Percentiles rank a stretch among this genome's conserved stretches.
These are phyloP conservation scores for Telmatherina bonti DNA, from an alignment of 2,797 vertebrate genomes.

Conservation along the genomic window DNA sequence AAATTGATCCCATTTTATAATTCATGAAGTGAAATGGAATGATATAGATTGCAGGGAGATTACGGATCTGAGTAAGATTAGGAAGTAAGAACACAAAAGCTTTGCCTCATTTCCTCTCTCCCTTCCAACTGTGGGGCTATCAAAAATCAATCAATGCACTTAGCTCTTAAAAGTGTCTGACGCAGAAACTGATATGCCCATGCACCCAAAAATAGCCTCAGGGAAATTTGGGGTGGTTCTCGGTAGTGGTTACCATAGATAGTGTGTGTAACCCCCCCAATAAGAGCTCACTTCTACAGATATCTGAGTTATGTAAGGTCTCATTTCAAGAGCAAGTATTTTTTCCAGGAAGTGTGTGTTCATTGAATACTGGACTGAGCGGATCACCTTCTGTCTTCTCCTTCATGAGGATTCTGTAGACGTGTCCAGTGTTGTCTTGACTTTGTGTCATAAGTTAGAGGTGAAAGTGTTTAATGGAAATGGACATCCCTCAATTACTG, in stretches of 20 bases:
- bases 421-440: constrained; percentile 61
- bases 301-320: constrained; percentile 52
- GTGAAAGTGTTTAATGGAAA: constrained; percentile 76
- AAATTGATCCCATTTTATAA: constrained; percentile 80
- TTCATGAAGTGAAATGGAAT: constrained; percentile 75
- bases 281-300: constrained; percentile 14
- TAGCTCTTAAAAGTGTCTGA: constrained; percentile 81
- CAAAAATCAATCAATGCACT: constrained; percentile 84
- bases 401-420: constrained; percentile 42
- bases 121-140: constrained; percentile 72
- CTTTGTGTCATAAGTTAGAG: constrained; percentile 61
- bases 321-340: constrained; percentile 54
- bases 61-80: constrained; percentile 76
- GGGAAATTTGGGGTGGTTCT: constrained; percentile 44
- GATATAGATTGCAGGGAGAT: constrained; percentile 77
- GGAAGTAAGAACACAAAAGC: constrained; percentile 76
- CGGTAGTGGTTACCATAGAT: constrained; percentile 30
- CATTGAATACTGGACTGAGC: constrained; percentile 37
- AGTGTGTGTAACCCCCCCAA: constrained; percentile 26
- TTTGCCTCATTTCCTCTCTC: constrained; percentile 69
- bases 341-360: constrained; percentile 56
- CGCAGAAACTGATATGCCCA: constrained; percentile 72
- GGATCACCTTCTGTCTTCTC: constrained; percentile 35
- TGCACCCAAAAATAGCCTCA: constrained; percentile 72
- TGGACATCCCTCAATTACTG: constrained; percentile 72